Evolutionary conservation across 2,888 invertebrate genomes (phyloP).

Genomic region (Cerastis leucographa): DNA sequence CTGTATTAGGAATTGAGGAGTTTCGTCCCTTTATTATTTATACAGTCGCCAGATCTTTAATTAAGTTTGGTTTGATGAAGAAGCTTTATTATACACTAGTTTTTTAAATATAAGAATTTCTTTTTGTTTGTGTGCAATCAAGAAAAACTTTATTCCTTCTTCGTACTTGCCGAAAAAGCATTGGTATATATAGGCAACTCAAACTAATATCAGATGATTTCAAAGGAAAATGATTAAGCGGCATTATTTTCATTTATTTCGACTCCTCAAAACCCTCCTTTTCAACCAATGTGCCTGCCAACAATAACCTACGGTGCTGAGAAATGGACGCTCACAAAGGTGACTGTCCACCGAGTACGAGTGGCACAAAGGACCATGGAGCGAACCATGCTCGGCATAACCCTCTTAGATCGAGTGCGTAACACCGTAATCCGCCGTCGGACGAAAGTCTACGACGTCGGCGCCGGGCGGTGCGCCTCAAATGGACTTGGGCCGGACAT

Average conservation of each 20-base stretch:
- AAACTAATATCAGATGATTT: neutral
- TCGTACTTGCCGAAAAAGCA: neutral
- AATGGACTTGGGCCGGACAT: too few relatives aligned
- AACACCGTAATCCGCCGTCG: too few relatives aligned
- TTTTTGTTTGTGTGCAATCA: neutral
- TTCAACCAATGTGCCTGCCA: too few relatives aligned
- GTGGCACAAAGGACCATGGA: too few relatives aligned
- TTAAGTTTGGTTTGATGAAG: neutral
- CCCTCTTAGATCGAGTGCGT: too few relatives aligned
- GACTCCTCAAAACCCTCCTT: too few relatives aligned
- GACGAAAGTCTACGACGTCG: too few relatives aligned
- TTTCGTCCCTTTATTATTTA: slow-evolving; percentile 16
- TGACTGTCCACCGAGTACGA: too few relatives aligned
- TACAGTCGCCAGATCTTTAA: slow-evolving; percentile 23
- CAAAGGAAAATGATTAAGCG: neutral
- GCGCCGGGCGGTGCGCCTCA: too few relatives aligned
- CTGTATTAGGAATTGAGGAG: slow-evolving; percentile 4
- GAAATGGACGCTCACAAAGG: too few relatives aligned
- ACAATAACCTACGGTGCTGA: too few relatives aligned
- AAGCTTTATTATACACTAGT: neutral
- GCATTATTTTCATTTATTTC: neutral
- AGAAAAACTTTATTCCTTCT: neutral
- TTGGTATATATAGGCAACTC: neutral
- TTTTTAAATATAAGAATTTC: neutral
- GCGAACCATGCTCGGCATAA: too few relatives aligned